A percentile compares a stretch with the other conserved stretches of the same genome.
These are phyloP conservation scores for Leptura quadrifasciata DNA, from an alignment of 2,888 invertebrate genomes.

Conservation along the genomic window DNA sequence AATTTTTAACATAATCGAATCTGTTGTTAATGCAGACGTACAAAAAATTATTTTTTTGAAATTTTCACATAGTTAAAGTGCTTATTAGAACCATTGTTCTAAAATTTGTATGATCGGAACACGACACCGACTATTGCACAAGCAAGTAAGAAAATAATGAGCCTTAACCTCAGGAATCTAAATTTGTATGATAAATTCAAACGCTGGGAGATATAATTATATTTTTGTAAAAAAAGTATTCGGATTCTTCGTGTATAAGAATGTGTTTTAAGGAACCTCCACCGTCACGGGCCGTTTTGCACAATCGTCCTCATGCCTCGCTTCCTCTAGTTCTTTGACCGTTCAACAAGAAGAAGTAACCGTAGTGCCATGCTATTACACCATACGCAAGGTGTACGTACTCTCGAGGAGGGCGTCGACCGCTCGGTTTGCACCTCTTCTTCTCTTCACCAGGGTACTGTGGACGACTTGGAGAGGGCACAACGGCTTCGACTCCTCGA, in stretches of 20 bases:
- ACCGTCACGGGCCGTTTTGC: slow-evolving; percentile 33
- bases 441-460: slow-evolving; percentile 38
- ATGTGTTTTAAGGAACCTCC: not conserved
- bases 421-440: slow-evolving; percentile 44
- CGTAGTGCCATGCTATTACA: slow-evolving; percentile 39
- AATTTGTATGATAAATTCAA: too few relatives aligned
- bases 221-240: too few relatives aligned
- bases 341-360: slow-evolving; percentile 45
- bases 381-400: slow-evolving; percentile 42
- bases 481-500: slow-evolving; percentile 24
- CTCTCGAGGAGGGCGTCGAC: slow-evolving; percentile 52
- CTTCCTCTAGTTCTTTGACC: slow-evolving; percentile 55
- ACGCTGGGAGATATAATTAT: too few relatives aligned
- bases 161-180: too few relatives aligned
- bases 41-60: too few relatives aligned
- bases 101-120: too few relatives aligned
- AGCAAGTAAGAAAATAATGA: too few relatives aligned
- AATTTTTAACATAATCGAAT: too few relatives aligned
- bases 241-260: not conserved
- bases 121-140: too few relatives aligned
- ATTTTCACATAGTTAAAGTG: too few relatives aligned
- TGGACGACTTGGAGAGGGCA: slow-evolving; percentile 43
- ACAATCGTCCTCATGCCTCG: slow-evolving; percentile 41
- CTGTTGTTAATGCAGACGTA: too few relatives aligned
- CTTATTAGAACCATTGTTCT: too few relatives aligned